Base-by-base conservation (phyloP, 2,888 invertebrate species). In the Lepidochitona cinerea region DNA sequence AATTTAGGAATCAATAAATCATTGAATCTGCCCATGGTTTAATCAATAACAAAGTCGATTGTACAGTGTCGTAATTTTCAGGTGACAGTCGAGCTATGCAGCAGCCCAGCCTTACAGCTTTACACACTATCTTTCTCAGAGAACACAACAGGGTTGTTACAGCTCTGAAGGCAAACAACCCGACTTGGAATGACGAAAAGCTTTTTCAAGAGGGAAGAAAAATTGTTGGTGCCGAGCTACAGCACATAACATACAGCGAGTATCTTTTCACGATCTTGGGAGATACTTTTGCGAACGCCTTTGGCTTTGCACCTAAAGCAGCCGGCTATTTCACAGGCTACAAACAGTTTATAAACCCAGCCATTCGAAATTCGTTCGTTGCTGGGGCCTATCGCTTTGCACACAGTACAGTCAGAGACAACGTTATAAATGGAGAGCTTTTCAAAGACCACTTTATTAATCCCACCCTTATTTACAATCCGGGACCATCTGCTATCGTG, bases 81-180 rank as follows among this genome's bases (percentile, higher is more conserved):
- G 96, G 95, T 5, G 97, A 97, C 84, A 93, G 94, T 72, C 92
- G 97, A 41, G 94, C 96, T 0, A 97, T 97, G 87, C 96, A 97
- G 91, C 96, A 97, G 90, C 92, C 96, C 0, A 94, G 96, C 80
- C 91, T 97, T 12, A 96, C 96, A 1, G 95, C 95, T 0, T 94
- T 97, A 94, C 96, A 97, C 88, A 92, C 96, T 73, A 89, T 97
- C 68, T 95, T 81, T 78, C 69, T 83, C 41, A 71, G 84, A 37
- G 96, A 97, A 88, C 97, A 98, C 90, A 98, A 98, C 91, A 93
- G 96, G 75, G 91, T 96, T 0, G 97, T 97, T 0, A 93, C 93
- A 70, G 94, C 92, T 6, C 91, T 98, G 53, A 93, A 94, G 0
- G 93, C 93, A 68, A 93, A 97, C 5, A 97, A 97, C 91, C 96